Conservation (phyloP, 2,113 vertebrate species). For the Lepus americanus region DNA sequence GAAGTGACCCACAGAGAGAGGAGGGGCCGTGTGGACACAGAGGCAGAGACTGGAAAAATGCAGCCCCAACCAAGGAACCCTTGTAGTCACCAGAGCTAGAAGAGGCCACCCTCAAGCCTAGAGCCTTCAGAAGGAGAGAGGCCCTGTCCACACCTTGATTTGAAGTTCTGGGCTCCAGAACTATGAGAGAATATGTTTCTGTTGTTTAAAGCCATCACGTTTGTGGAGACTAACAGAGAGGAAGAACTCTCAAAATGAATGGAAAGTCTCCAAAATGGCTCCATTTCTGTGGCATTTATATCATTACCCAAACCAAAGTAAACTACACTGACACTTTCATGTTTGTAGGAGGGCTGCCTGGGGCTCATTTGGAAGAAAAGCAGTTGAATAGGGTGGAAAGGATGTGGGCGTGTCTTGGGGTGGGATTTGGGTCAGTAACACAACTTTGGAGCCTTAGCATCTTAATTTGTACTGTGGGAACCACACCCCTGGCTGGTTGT, state of each 20-base stretch:
- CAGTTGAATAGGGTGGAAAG: not conserved
- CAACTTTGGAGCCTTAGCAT: not conserved
- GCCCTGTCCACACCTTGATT: not conserved
- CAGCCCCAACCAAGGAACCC: not conserved
- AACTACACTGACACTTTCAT: not conserved
- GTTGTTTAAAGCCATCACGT: not conserved
- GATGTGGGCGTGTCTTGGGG: not conserved
- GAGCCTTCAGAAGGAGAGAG: not conserved
- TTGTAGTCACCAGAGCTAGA: not conserved
- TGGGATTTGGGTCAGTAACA: not conserved
- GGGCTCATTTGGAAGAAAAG: slow-evolving; percentile 28
- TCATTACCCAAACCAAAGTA: not conserved
- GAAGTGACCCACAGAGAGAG: not conserved
- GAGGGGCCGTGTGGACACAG: not conserved
- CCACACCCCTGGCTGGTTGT: not conserved
- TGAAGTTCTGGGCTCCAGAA: not conserved
- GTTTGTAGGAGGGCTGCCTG: not conserved
- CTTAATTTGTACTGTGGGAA: not conserved
- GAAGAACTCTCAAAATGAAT: slow-evolving; percentile 9
- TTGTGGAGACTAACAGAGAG: not conserved
- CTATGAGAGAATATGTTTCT: not conserved
- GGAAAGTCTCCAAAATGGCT: not conserved
- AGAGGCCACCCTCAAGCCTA: not conserved
- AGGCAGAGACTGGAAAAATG: not conserved
- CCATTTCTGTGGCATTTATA: not conserved